These are phyloP conservation scores for Pyrgus malvae DNA, from an alignment of 2,888 invertebrate genomes.

Conservation along the genomic window DNA sequence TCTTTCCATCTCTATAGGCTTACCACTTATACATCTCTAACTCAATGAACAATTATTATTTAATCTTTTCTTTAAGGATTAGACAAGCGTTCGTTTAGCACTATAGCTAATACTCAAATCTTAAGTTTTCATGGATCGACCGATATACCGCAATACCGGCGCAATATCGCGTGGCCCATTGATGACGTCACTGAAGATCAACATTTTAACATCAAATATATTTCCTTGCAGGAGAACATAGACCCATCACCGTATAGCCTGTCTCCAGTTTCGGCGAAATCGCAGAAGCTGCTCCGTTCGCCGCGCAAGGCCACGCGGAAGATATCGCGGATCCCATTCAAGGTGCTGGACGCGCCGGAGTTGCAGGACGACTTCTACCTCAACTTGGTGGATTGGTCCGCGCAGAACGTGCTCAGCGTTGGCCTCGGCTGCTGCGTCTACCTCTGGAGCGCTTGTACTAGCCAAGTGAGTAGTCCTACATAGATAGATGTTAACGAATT, in stretches of 20 bases:
- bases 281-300: slow-evolving; percentile 95
- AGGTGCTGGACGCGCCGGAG: slow-evolving; percentile 95
- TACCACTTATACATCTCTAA: too few species aligned
- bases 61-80: too few species aligned
- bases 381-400: slow-evolving; percentile 99
- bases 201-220: background rate
- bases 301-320: slow-evolving; percentile 99
- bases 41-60: too few species aligned
- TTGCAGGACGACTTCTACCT: slow-evolving; percentile 99
- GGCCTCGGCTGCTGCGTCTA: slow-evolving; percentile 99
- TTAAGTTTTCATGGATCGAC: too few species aligned
- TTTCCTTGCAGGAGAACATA: slow-evolving; percentile 85
- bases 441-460: slow-evolving; percentile 99
- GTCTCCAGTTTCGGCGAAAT: slow-evolving; percentile 97
- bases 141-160: too few species aligned
- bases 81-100: too few species aligned
- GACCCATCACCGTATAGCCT: slow-evolving; percentile 95
- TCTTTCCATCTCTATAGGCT: too few species aligned
- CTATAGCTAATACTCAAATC: too few species aligned
- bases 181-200: background rate
- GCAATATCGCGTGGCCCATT: too few species aligned
- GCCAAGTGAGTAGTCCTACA: slow-evolving; percentile 85
- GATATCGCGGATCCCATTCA: slow-evolving; percentile 99
- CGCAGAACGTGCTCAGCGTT: slow-evolving; percentile 98
- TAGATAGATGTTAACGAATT: too few species aligned